Base-by-base conservation (phyloP, 1,140 invertebrate species). In the Batillaria attramentaria region DNA sequence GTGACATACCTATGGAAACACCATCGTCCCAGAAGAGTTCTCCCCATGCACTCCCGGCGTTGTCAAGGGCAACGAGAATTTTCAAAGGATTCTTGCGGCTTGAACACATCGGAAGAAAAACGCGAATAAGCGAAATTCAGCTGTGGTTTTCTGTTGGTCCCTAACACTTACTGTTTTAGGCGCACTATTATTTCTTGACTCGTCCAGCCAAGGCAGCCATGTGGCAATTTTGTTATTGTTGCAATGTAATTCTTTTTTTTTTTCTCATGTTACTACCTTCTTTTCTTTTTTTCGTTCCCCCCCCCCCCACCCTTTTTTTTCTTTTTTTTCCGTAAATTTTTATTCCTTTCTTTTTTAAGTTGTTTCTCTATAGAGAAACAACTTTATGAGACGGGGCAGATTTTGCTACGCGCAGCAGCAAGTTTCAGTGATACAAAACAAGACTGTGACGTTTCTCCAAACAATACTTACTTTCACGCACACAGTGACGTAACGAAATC, bases 1-100 rank as follows among this genome's bases (percentile, higher is more conserved):
- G 10, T 13, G 10, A 62, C 62, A 3, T 78, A 87, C 87, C 84
- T 35, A 87, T 81, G 18, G 84, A 84, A 18, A 77, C 79, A 0
- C 87, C 87, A 54, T 89, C 87, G 79, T 89, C 87, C 87, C 87
- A 89, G 80, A 87, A 89, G 10, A 89, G 68, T 33, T 84, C 81
- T 42, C 87, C 87, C 35, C 57, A 35, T n/a, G 87, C 86, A 54
- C 50, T 74, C 3, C 69, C 69, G 13, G 70, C 79, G 37, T 78
- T 77, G 20, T 79, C 62, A 10, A 88, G 74, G 16, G 85, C 87
- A 24, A 87, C 85, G 8, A 86, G 46, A 18, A 89, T 72, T 16
- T 60, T 79, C 20, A 89, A 68, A 18, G 81, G 78, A 18, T 83
- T 86, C 73, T 80, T 82, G 33, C 87, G 87, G 78, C 87, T 89